These are phyloP conservation scores for Neotoma lepida DNA, from an alignment of 2,113 vertebrate genomes.

Conservation along the genomic window DNA sequence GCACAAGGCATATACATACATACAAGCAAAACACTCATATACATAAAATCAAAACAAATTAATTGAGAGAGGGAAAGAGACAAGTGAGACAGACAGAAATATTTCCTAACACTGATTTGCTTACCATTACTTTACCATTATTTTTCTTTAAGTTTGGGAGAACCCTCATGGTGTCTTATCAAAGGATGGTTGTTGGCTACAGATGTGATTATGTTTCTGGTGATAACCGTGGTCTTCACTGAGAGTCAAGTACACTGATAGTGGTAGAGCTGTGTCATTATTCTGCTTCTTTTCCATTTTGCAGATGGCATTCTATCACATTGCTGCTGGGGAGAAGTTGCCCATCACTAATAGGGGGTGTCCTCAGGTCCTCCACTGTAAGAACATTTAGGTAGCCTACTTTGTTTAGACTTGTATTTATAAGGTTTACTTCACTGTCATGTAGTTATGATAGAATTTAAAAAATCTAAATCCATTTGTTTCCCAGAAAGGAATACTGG, in stretches of 20 bases:
- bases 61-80: not conserved
- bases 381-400: slow-evolving; percentile 87
- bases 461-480: not conserved
- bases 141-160: slow-evolving; percentile 49
- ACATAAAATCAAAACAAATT: not conserved
- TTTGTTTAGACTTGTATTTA: slow-evolving; percentile 87
- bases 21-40: not conserved
- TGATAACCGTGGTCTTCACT: not conserved
- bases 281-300: slow-evolving; percentile 49
- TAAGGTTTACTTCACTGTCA: slow-evolving; percentile 89
- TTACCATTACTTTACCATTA: not conserved
- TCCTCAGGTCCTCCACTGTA: slow-evolving; percentile 87
- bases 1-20: not conserved
- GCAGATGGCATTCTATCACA: slow-evolving; percentile 90
- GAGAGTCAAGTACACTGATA: not conserved
- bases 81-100: not conserved
- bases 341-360: slow-evolving; percentile 84
- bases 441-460: slow-evolving; percentile 76
- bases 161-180: not conserved
- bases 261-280: not conserved
- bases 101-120: slow-evolving; percentile 34
- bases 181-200: not conserved
- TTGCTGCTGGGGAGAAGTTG: slow-evolving; percentile 86
- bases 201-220: not conserved
- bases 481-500: not conserved